Conservation (phyloP, 2,888 invertebrate species). For the Stenodera caucasica region DNA sequence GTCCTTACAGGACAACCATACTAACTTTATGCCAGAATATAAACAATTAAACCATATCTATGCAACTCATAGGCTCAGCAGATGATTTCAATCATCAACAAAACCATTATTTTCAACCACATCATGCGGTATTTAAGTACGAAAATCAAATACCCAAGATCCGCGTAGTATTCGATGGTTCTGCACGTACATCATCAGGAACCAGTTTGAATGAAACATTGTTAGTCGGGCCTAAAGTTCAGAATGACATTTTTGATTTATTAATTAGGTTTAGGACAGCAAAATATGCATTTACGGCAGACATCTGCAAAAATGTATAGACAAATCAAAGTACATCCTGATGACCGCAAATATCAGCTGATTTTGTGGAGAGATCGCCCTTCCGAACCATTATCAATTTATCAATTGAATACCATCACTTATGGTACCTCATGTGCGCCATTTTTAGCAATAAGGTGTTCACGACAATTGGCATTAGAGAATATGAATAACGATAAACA, state of each 20-base stretch:
- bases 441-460: slow-evolving; percentile 21
- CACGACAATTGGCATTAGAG: slow-evolving; percentile 20
- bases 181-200: slow-evolving; percentile 22
- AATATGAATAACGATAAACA: slow-evolving; percentile 14
- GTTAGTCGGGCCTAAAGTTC: slow-evolving; percentile 30
- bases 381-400: slow-evolving; percentile 17
- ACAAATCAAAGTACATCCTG: slow-evolving; percentile 23
- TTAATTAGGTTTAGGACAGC: slow-evolving; percentile 32
- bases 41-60: slow-evolving; percentile 19
- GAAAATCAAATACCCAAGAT: slow-evolving; percentile 33
- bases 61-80: slow-evolving; percentile 6
- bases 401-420: slow-evolving; percentile 26
- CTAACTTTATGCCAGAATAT: slow-evolving; percentile 27
- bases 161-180: slow-evolving; percentile 37
- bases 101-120: slow-evolving; percentile 31
- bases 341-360: slow-evolving; percentile 28
- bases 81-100: no score
- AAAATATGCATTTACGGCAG: slow-evolving; percentile 31
- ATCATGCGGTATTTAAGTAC: slow-evolving; percentile 37
- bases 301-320: slow-evolving; percentile 37
- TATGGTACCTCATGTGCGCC: slow-evolving; percentile 25
- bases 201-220: slow-evolving; percentile 32
- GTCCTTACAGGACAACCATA: slow-evolving; percentile 10
- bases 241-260: slow-evolving; percentile 32
- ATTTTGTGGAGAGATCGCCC: slow-evolving; percentile 31